Evolutionary conservation across 2,797 vertebrate genomes (phyloP), one percentile per base, ranked within the genome.

Genomic region (Coluber constrictor): DNA sequence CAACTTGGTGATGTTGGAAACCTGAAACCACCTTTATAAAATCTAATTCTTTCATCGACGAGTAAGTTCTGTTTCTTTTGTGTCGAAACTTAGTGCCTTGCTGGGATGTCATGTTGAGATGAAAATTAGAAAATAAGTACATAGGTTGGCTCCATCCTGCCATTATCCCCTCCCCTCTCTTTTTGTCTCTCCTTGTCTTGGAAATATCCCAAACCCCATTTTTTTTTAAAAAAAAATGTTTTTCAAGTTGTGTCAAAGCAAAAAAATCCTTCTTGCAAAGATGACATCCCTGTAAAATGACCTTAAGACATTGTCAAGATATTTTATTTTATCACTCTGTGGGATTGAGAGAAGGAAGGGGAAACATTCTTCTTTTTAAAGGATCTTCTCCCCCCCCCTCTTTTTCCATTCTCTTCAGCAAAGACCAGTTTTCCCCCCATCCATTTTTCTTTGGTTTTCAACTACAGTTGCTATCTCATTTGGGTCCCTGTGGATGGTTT

Each of bases 61-160:
- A 0, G n/a, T 61, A 37, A 10, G 63, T 94, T 94, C 90, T 90
- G 60, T 32, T 95, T 91, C 91, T 95, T 96, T 96, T 93, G 83
- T 94, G 47, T 74, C 32, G 93, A 93, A 95, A 95, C 92, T 90
- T 91, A 61, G 83, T 16, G 23, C 87, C 96, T 93, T 0, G 90
- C 97, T 97, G 97, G 94, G 97, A 94, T 95, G 95, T 93, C 97
- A 12, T 43, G 93, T 88, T 74, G 97, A 97, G 97, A 96, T 93
- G 97, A 97, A 98, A 97, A 98, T 96, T 96, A 95, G 94, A 97
- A 98, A 97, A 96, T 93, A 97, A 96, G 96, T 94, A 96, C 92
- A 93, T 95, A 95, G 94, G 93, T 96, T 96, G 96, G 95, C 94
- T 96, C 96, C 94, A 93, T 95, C 93, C 86, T 95, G 96, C 96